These are phyloP conservation scores for Druceiella hillmani DNA, from an alignment of 2,888 invertebrate genomes.

Conservation along the genomic window DNA sequence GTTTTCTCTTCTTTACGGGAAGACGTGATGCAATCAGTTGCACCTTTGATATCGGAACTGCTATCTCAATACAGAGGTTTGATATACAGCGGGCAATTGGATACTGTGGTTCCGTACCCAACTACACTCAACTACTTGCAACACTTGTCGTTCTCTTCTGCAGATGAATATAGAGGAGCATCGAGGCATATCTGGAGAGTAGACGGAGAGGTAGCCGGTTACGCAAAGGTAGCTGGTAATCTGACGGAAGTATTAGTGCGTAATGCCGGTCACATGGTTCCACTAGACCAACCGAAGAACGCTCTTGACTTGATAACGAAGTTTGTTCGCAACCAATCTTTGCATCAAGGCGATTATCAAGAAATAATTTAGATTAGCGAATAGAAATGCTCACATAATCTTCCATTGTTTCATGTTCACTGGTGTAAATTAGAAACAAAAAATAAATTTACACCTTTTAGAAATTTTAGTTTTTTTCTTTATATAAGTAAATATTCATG, in stretches of 20 bases:
- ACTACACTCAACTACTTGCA: constrained; percentile 74
- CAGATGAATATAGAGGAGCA: constrained; percentile 60
- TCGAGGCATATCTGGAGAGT: constrained; percentile 65
- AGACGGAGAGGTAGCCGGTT: constrained; percentile 66
- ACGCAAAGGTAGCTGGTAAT: constrained; percentile 65
- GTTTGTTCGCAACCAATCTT: constrained; percentile 56
- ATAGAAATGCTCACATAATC: no score
- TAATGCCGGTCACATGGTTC: constrained; percentile 80
- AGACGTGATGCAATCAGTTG: constrained; percentile 80
- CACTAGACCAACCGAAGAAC: constrained; percentile 73
- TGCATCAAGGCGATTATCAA: no score
- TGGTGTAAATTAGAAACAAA: no score
- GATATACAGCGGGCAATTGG: constrained; percentile 86
- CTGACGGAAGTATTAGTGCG: constrained; percentile 69
- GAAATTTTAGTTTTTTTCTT: no score
- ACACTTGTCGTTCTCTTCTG: constrained; percentile 62
- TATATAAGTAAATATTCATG: no score
- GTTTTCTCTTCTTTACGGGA: constrained; percentile 67
- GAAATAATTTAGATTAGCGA: no score
- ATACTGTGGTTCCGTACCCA: constrained; percentile 87
- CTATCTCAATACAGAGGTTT: constrained; percentile 65
- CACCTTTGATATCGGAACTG: constrained; percentile 64
- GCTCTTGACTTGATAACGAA: constrained; percentile 66
- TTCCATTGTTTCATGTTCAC: no score
- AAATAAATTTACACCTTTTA: no score